phyloP scores from a whole-genome alignment of 2,113 vertebrate species.

The Lipophrys pholis region DNA sequence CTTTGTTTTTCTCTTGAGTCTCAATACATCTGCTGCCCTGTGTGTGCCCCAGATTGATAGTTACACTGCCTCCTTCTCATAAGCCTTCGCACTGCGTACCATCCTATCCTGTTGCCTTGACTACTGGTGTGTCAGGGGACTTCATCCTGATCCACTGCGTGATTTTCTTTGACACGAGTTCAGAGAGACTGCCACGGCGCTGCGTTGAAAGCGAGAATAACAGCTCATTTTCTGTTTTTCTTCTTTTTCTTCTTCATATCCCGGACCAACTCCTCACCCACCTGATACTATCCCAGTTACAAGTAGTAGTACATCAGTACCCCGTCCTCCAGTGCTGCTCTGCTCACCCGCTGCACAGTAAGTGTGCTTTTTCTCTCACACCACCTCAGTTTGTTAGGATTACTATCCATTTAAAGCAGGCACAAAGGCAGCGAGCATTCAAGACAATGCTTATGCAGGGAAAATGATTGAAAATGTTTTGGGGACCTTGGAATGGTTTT shows the following conservation, averaged over 20 bases:
- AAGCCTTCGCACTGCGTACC: conserved; percentile 41
- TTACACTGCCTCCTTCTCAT: conserved; percentile 59
- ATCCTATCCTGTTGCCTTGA: conserved; percentile 74
- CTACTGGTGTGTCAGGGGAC: conserved; percentile 77
- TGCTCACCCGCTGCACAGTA: conserved; percentile 14
- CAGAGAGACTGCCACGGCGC: conserved; percentile 49
- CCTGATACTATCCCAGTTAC: conserved; percentile 30
- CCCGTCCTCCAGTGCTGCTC: conserved; percentile 6
- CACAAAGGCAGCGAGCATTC: conserved; percentile 8
- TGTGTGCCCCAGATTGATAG: conserved; percentile 55
- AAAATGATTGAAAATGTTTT: conserved; percentile 36
- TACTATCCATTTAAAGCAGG: conserved; percentile 35
- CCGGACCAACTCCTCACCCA: conserved; percentile 33
- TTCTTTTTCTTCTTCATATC: conserved; percentile 1
- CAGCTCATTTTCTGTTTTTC: conserved; percentile 37
- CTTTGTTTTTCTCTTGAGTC: neutral
- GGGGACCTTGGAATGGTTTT: neutral
- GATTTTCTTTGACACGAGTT: conserved; percentile 70
- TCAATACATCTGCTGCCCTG: conserved; percentile 44
- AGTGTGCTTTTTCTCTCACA: conserved; percentile 21
- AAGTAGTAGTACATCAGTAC: neutral
- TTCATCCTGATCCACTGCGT: conserved; percentile 55
- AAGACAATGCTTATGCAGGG: conserved; percentile 25
- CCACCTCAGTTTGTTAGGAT: conserved; percentile 47
- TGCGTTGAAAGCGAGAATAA: conserved; percentile 41